Evolutionary conservation across 1,140 invertebrate genomes (phyloP).

Genomic region (Melipona quadrifasciata): DNA sequence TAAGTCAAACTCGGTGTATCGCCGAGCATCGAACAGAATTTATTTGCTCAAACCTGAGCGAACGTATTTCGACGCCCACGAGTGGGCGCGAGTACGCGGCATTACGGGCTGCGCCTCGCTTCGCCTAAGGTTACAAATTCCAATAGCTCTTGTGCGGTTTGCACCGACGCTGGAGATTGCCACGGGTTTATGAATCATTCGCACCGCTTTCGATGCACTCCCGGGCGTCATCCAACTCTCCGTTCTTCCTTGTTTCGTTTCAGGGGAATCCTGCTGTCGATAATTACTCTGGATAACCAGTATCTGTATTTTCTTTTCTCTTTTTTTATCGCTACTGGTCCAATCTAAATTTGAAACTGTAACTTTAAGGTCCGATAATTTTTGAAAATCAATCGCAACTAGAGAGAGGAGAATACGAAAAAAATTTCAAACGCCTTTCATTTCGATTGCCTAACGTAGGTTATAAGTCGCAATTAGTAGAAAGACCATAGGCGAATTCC

Average conservation of each 20-base stretch:
- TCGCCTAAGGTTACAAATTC: constrained; percentile 65
- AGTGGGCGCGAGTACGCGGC: constrained; percentile 55
- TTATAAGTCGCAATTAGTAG: too few relatives aligned
- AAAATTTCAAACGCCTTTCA: neutral
- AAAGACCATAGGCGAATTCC: neutral
- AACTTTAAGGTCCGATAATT: neutral
- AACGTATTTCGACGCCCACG: constrained; percentile 52
- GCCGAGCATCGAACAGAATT: constrained; percentile 40
- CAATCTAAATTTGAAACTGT: neutral
- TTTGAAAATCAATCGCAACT: neutral
- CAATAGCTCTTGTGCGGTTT: constrained; percentile 57
- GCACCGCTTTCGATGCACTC: constrained; percentile 33
- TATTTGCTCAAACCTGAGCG: constrained; percentile 51
- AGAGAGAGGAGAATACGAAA: neutral
- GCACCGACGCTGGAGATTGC: constrained; percentile 27
- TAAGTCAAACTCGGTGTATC: constrained; percentile 43
- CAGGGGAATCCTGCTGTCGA: neutral
- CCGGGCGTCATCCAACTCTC: neutral
- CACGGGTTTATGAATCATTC: constrained; percentile 63
- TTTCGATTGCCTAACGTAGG: neutral
- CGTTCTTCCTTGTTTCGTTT: neutral
- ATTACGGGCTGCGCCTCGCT: constrained; percentile 60
- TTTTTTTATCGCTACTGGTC: neutral
- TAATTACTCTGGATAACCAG: neutral
- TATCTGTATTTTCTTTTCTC: neutral